Conservation (phyloP, 2,888 invertebrate species). For the Drosophila austrosaltans region DNA sequence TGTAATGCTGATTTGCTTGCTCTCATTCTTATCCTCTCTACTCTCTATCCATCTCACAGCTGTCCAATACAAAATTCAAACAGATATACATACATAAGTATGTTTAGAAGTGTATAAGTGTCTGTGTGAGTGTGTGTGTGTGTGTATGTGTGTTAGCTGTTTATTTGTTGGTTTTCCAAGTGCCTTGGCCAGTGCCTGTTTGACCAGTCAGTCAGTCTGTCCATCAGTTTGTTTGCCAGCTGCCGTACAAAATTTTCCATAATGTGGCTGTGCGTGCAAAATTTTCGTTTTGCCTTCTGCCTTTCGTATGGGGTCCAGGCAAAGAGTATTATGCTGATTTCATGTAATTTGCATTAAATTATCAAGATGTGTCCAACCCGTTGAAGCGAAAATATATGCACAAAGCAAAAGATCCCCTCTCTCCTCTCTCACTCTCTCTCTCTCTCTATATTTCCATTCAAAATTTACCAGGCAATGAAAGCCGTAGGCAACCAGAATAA, state of each 20-base stretch:
- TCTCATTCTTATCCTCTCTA: slow-evolving; percentile 35
- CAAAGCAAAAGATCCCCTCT: slow-evolving; percentile 23
- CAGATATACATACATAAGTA: slow-evolving; percentile 25
- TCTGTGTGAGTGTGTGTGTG: slow-evolving; percentile 33
- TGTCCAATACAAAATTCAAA: slow-evolving; percentile 50
- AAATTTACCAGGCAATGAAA: no score
- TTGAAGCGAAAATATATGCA: slow-evolving; percentile 51
- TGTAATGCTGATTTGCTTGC: slow-evolving; percentile 74
- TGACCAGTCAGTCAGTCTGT: slow-evolving; percentile 42
- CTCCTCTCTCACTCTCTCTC: no score
- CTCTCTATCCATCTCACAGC: slow-evolving; percentile 54
- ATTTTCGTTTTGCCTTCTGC: slow-evolving; percentile 51
- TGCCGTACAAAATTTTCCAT: slow-evolving; percentile 44
- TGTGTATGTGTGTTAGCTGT: slow-evolving; percentile 17
- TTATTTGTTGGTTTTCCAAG: slow-evolving; percentile 16
- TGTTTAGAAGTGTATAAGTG: slow-evolving; percentile 27
- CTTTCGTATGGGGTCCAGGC: slow-evolving; percentile 32
- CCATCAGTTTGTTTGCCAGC: slow-evolving; percentile 41
- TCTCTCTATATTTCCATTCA: no score
- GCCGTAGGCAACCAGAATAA: slow-evolving; percentile 8
- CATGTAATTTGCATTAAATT: slow-evolving; percentile 76
- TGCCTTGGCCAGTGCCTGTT: slow-evolving; percentile 29
- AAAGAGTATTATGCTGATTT: slow-evolving; percentile 69
- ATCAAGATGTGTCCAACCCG: slow-evolving; percentile 61
- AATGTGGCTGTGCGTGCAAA: slow-evolving; percentile 30